Percentiles rank a stretch among this genome's conserved stretches.
Evolutionary conservation across 2,113 vertebrate species (phyloP).

Genomic region (Nothobranchius kuhntae): DNA sequence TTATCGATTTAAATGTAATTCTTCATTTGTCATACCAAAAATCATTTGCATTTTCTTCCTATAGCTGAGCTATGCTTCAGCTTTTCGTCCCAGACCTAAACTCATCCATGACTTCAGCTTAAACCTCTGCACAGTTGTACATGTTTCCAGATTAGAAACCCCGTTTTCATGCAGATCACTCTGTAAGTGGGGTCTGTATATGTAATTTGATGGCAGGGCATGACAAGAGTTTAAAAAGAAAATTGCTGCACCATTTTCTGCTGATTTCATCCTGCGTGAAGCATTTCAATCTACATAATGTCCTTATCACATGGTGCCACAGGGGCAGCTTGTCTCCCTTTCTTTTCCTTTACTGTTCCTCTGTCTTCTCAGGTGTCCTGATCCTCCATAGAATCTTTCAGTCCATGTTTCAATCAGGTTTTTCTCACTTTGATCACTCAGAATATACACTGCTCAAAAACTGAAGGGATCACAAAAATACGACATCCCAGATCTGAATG

Average conservation of each 20-base stretch:
- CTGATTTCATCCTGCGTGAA: constrained; percentile 59
- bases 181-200: constrained; percentile 9
- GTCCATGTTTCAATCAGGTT: constrained; percentile 8
- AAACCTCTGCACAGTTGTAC: not conserved
- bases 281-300: constrained; percentile 66
- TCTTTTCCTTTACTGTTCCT: constrained; percentile 22
- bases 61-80: not conserved
- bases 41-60: not conserved
- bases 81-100: not conserved
- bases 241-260: constrained; percentile 56
- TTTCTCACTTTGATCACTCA: constrained; percentile 1
- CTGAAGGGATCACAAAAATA: no score
- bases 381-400: constrained; percentile 32
- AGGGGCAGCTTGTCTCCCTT: constrained; percentile 45
- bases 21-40: not conserved
- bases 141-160: constrained; percentile 4
- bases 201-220: constrained; percentile 45
- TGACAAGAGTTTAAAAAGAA: constrained; percentile 36
- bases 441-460: not conserved
- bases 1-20: no score
- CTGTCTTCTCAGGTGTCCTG: constrained; percentile 5
- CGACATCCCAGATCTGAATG: no score
- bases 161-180: constrained; percentile 32
- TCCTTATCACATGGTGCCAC: constrained; percentile 59
- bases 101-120: not conserved